A percentile compares a stretch with the other conserved stretches of the same genome.
phyloP scores from a whole-genome alignment of 2,888 invertebrate genomes.

The Colostygia pectinataria region DNA sequence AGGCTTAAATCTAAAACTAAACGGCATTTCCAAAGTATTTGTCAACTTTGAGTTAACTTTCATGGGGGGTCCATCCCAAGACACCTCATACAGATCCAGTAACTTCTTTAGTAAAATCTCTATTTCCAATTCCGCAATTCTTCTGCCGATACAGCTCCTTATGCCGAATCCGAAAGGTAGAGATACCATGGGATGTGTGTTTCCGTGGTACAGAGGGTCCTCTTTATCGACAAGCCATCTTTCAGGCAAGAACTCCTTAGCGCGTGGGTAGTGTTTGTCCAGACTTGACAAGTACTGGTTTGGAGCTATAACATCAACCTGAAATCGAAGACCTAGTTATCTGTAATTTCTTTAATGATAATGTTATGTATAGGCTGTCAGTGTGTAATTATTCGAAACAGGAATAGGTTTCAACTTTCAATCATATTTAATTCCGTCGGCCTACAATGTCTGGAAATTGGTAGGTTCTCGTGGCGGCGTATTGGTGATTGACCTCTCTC shows the following conservation, averaged over 20 bases:
- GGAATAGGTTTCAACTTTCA: no score
- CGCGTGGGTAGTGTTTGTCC: conserved; percentile 81
- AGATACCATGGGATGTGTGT: conserved; percentile 83
- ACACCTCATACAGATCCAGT: conserved; percentile 52
- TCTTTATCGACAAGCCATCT: conserved; percentile 85
- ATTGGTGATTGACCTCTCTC: no score
- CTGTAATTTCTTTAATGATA: no score
- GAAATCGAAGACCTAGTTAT: no score
- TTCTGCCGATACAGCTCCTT: conserved; percentile 86
- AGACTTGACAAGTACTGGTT: conserved; percentile 85
- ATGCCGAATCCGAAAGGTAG: conserved; percentile 88
- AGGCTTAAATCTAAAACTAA: conserved; percentile 53
- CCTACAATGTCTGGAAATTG: no score
- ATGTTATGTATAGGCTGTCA: no score
- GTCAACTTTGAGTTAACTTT: conserved; percentile 53
- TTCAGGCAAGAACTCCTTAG: conserved; percentile 84
- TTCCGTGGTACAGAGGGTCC: conserved; percentile 68
- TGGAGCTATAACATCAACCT: conserved; percentile 90
- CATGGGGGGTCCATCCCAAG: conserved; percentile 68
- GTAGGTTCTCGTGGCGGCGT: no score
- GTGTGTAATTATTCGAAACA: no score
- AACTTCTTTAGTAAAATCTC: conserved; percentile 75
- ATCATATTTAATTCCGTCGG: no score
- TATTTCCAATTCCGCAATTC: conserved; percentile 88
- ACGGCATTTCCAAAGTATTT: conserved; percentile 62